Evolutionary conservation across 2,797 vertebrate genomes (phyloP).

Genomic region (Urocyon cinereoargenteus): DNA sequence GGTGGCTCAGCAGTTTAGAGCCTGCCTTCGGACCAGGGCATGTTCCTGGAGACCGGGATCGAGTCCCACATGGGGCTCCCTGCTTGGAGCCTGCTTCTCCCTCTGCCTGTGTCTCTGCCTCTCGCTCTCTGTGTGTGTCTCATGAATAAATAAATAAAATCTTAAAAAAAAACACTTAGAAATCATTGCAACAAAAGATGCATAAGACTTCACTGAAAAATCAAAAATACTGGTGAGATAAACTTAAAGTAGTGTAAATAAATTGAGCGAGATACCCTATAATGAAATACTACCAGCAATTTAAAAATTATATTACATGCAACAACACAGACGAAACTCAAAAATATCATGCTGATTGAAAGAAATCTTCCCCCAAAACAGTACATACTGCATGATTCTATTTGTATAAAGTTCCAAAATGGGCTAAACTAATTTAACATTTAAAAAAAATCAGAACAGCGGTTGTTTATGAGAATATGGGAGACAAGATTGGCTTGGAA

Average conservation of each 20-base stretch:
- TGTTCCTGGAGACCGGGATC: too few species aligned
- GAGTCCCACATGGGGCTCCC: too few species aligned
- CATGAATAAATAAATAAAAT: too few species aligned
- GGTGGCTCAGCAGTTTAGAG: too few species aligned
- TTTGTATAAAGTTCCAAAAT: constrained; percentile 32
- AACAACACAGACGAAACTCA: background rate
- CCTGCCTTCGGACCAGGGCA: too few species aligned
- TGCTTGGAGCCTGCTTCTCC: too few species aligned
- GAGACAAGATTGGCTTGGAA: background rate
- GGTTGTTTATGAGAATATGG: background rate
- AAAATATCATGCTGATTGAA: constrained; percentile 18
- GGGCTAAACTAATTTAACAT: background rate
- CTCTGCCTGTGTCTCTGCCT: too few species aligned
- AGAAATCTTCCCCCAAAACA: constrained; percentile 5
- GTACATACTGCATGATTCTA: background rate
- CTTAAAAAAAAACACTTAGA: background rate
- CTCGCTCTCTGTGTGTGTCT: too few species aligned
- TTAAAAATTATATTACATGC: background rate
- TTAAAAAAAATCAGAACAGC: background rate
- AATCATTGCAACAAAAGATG: constrained; percentile 31
- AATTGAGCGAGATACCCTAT: background rate
- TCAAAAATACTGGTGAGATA: background rate
- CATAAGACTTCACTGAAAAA: background rate
- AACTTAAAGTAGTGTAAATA: background rate
- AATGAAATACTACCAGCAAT: background rate